Percentiles rank a stretch among this genome's conserved stretches.
These are phyloP conservation scores for Lindbergichthys nudifrons DNA, from an alignment of 2,797 vertebrate species.

Conservation along the genomic window DNA sequence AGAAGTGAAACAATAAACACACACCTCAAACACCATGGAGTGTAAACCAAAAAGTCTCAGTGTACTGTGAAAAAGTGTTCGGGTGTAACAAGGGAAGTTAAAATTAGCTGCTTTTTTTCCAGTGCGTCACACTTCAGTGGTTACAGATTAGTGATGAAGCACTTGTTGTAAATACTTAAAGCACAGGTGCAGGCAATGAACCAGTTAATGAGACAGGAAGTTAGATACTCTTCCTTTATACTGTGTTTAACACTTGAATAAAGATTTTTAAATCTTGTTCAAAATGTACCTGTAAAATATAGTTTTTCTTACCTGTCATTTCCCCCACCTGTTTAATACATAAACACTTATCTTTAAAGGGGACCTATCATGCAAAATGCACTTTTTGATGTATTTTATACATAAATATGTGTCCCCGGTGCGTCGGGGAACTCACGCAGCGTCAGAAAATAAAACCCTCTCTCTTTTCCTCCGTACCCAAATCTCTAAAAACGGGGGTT, in stretches of 20 bases:
- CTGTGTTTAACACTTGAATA: background rate
- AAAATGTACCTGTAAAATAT: too few relatives aligned
- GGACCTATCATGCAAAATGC: too few relatives aligned
- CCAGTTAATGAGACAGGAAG: slow-evolving; percentile 26
- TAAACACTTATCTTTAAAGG: too few relatives aligned
- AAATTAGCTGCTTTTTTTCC: slow-evolving; percentile 19
- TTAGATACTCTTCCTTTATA: background rate
- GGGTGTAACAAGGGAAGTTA: background rate
- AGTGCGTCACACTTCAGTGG: slow-evolving; percentile 17
- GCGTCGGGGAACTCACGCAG: too few relatives aligned
- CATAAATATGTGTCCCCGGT: too few relatives aligned
- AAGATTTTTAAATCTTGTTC: background rate
- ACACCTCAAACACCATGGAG: background rate
- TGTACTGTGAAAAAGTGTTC: background rate
- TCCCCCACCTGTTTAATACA: too few relatives aligned
- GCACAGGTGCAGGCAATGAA: slow-evolving; percentile 34
- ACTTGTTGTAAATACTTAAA: slow-evolving; percentile 14
- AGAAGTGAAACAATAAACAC: slow-evolving; percentile 41
- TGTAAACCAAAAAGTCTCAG: background rate
- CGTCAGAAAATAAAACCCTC: too few relatives aligned
- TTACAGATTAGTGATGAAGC: background rate
- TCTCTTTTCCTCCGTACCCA: too few relatives aligned
- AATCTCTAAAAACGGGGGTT: too few relatives aligned
- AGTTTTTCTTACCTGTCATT: too few relatives aligned
- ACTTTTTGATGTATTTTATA: too few relatives aligned